A percentile compares a stretch with the other conserved stretches of the same genome.
These are phyloP conservation scores for Neogobius melanostomus DNA, from an alignment of 2,113 vertebrate species.

Conservation along the genomic window DNA sequence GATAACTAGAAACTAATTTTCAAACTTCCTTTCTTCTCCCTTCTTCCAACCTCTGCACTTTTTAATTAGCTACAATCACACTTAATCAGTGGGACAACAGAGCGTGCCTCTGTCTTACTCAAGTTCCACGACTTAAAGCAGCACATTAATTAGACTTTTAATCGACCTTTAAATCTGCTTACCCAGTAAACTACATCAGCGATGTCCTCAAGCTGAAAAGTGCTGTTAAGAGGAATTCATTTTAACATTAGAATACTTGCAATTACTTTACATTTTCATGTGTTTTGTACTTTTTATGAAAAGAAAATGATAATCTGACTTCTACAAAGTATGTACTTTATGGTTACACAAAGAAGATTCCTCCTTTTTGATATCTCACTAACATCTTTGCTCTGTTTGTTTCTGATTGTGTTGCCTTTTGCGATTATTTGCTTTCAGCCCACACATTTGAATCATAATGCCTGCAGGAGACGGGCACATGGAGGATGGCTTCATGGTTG, in stretches of 20 bases:
- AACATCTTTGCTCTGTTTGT: conserved; percentile 12
- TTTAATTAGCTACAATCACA: conserved; percentile 34
- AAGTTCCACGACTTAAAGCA: conserved; percentile 32
- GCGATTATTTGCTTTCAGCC: conserved; percentile 37
- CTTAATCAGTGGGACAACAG: conserved; percentile 15
- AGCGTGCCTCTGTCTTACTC: conserved; percentile 11
- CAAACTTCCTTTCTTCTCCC: background rate
- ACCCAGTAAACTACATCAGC: conserved; percentile 13
- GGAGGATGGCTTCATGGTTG: background rate
- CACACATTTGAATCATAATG: conserved; percentile 28
- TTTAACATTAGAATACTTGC: background rate
- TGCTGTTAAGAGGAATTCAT: background rate
- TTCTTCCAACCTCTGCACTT: conserved; percentile 29
- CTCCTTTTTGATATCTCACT: conserved; percentile 8
- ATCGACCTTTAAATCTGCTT: conserved; percentile 14
- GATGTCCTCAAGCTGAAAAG: conserved; percentile 9
- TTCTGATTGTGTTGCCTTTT: conserved; percentile 23
- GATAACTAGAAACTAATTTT: background rate
- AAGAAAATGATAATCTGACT: too few relatives aligned
- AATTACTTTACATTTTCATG: too few relatives aligned
- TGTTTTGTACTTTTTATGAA: too few relatives aligned
- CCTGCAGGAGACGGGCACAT: background rate
- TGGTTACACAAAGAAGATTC: background rate
- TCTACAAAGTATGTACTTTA: background rate
- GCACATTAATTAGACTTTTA: conserved; percentile 37